Conservation (phyloP, 2,888 invertebrate genomes). For the Drosophila flavopinicola region DNA sequence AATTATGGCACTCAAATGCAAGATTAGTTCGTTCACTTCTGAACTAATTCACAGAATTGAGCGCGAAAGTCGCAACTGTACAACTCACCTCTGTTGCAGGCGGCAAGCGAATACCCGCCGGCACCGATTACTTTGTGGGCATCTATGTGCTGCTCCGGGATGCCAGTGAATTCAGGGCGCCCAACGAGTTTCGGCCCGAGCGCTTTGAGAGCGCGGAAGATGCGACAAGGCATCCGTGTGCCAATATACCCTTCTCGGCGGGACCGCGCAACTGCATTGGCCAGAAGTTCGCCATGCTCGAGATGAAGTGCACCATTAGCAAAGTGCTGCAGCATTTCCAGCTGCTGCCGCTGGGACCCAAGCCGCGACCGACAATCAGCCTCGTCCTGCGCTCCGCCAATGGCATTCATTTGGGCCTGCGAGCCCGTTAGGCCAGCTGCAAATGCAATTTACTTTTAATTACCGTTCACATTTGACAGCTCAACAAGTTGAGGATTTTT, state of each 20-base stretch:
- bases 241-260: conserved; percentile 81
- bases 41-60: too few species aligned
- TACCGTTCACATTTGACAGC: neutral
- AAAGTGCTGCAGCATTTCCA: conserved; percentile 78
- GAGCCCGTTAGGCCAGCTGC: neutral
- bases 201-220: conserved; percentile 56
- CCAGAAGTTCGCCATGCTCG: conserved; percentile 82
- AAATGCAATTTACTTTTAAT: too few species aligned
- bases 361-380: conserved; percentile 66
- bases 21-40: too few species aligned
- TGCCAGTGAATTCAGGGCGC: conserved; percentile 70
- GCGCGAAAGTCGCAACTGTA: too few species aligned
- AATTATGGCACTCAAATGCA: too few species aligned
- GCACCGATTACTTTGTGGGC: conserved; percentile 70
- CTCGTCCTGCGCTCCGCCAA: conserved; percentile 77
- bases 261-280: conserved; percentile 83
- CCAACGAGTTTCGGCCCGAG: conserved; percentile 78
- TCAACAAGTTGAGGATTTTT: neutral
- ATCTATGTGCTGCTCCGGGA: conserved; percentile 73
- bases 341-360: conserved; percentile 75
- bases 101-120: conserved; percentile 75
- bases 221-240: conserved; percentile 80
- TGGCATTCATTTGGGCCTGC: conserved; percentile 76
- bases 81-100: conserved; percentile 67
- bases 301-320: conserved; percentile 81